Conservation (phyloP, 2,888 invertebrate species). For the Melanotus villosus region DNA sequence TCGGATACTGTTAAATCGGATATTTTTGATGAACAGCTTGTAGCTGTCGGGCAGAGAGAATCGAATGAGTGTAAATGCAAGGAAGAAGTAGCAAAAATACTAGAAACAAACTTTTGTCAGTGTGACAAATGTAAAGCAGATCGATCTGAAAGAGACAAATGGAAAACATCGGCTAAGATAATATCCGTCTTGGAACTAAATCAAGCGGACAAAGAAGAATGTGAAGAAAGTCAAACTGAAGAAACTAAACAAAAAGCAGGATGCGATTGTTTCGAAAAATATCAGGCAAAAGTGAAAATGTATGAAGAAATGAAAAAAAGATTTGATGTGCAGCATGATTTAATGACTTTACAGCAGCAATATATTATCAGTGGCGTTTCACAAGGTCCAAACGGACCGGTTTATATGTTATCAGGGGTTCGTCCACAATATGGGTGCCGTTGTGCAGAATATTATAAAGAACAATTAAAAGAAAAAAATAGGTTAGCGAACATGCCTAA, state of each 20-base stretch:
- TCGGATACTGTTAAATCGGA: too few species aligned
- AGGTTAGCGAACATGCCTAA: conserved; percentile 57
- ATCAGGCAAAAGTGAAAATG: conserved; percentile 48
- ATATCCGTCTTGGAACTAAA: conserved; percentile 49
- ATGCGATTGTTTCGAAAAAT: conserved; percentile 57
- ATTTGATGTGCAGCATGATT: conserved; percentile 42
- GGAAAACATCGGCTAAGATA: conserved; percentile 43
- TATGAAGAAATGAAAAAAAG: conserved; percentile 47
- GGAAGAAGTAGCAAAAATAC: conserved; percentile 49
- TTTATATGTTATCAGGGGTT: conserved; percentile 53
- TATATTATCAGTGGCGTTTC: conserved; percentile 53
- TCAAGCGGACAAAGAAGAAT: not conserved
- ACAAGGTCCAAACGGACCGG: conserved; percentile 53
- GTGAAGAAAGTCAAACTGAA: conserved; percentile 40
- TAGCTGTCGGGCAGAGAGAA: conserved; percentile 13
- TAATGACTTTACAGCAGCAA: conserved; percentile 41
- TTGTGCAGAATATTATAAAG: conserved; percentile 28
- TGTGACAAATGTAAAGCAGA: conserved; percentile 53
- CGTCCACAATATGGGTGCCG: conserved; percentile 15
- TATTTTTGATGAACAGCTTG: not conserved
- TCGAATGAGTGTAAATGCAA: conserved; percentile 51
- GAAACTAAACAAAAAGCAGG: conserved; percentile 44
- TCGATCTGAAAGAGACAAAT: conserved; percentile 43
- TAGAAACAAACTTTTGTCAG: conserved; percentile 51
- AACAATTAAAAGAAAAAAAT: conserved; percentile 53